Evolutionary conservation across 2,797 vertebrate genomes (phyloP).

Genomic region (Notolabrus celidotus): DNA sequence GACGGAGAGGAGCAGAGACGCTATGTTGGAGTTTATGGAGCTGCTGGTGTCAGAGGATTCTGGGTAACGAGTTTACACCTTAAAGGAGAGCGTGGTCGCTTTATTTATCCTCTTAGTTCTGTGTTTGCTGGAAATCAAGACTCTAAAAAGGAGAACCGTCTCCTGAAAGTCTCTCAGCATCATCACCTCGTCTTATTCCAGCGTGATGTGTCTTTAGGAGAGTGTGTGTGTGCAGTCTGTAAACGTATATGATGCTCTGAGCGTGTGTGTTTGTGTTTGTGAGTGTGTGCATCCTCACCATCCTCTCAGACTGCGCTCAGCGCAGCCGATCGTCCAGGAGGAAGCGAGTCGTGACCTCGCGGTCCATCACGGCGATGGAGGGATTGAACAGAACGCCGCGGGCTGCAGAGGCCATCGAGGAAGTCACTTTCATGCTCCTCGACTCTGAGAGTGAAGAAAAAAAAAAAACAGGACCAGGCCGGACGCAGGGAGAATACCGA

Average conservation of each 20-base stretch:
- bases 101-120: neutral
- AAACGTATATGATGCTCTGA: neutral
- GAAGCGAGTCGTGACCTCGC: conserved; percentile 67
- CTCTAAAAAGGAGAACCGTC: too few relatives aligned
- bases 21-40: conserved; percentile 58
- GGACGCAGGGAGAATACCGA: conserved; percentile 38
- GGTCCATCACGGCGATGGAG: conserved; percentile 58
- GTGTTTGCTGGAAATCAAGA: too few relatives aligned
- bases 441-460: conserved; percentile 36
- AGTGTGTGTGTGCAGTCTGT: too few relatives aligned
- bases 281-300: conserved; percentile 34
- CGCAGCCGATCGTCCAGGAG: conserved; percentile 48
- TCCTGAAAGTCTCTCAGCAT: too few relatives aligned
- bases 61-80: neutral
- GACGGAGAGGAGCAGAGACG: conserved; percentile 47
- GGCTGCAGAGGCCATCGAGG: conserved; percentile 59
- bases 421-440: conserved; percentile 69
- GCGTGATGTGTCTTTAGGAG: conserved; percentile 2
- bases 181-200: neutral
- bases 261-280: neutral
- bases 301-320: conserved; percentile 34
- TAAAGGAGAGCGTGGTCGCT: neutral
- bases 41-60: conserved; percentile 43
- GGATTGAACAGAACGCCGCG: conserved; percentile 49
- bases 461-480: conserved; percentile 9